Evolutionary conservation across 2,113 vertebrate species (phyloP), one percentile per base, ranked within the genome.

Genomic region (Mirounga angustirostris): DNA sequence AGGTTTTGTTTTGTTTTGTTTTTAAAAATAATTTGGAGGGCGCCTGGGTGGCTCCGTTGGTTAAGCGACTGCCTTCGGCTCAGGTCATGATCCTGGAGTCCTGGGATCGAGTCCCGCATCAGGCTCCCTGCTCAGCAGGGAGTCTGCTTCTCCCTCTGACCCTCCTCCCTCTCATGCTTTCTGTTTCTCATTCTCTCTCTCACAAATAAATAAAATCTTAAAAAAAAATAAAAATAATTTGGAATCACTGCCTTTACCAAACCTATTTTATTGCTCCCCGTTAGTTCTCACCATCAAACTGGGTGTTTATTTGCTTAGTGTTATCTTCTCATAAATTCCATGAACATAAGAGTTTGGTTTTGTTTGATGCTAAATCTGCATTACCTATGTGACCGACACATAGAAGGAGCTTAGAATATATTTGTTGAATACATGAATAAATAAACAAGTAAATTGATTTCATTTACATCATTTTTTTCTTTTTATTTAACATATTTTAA

Each of bases 401-500:
- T 1, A 61, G 33, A 52, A 65, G 56, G 69, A 80, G 4, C 33
- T 93, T 84, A 69, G 71, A 46, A 54, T 95, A 8, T 54, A 65
- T 79, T 85, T 92, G 69, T 84, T 74, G 18, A 78, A 78, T 61
- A 58, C 58, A 67, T 93, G 40, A 65, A 24, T 82, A 79, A 76
- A 63, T 69, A 21, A 74, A 71, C 43, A 69, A 80, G 16, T 89
- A 89, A 94, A 76, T 69, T 83, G 15, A 58, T 52, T 91, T 92
- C 10, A 46, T 85, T 87, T 52, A 14, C 2, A 43, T 61, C 52
- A 26, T 67, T 88, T 93, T 84, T 33, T 16, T 58, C 30, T 81
- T 91, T 89, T 93, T 54, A 46, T 33, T 80, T 80, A 88, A 65
- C 21, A 69, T 61, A 33, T 74, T 94, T 76, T 61, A n/a, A 81